Evolutionary conservation across 2,113 vertebrate genomes (phyloP).

Genomic region (Pedionomus torquatus): DNA sequence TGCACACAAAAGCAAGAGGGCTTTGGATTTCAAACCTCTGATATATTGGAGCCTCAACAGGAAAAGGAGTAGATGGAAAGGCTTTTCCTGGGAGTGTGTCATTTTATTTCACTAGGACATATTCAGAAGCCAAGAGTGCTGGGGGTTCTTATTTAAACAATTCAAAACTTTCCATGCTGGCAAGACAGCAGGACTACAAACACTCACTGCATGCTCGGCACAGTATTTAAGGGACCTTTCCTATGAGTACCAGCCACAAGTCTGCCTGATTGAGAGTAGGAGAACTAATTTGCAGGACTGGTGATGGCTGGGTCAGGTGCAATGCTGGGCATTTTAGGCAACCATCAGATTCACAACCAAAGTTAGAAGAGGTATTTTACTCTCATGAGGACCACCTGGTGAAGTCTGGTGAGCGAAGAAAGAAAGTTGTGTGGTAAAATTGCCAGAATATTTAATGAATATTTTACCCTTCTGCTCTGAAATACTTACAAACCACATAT

Average conservation of each 20-base stretch:
- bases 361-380: neutral
- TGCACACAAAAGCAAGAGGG: neutral
- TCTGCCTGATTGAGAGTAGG: neutral
- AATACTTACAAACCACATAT: neutral
- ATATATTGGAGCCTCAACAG: neutral
- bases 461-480: neutral
- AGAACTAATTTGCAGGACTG: neutral
- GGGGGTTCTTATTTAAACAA: neutral
- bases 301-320: neutral
- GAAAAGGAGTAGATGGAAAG: neutral
- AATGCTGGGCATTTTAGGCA: neutral
- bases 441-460: neutral
- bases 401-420: neutral
- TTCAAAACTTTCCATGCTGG: neutral
- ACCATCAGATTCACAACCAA: neutral
- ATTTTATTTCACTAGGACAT: neutral
- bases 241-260: neutral
- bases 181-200: neutral
- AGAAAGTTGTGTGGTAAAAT: neutral
- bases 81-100: neutral
- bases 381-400: neutral
- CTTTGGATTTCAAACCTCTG: neutral
- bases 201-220: rapidly evolving
- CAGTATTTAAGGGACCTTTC: neutral
- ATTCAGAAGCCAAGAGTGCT: neutral